Evolutionary conservation across 2,888 invertebrate genomes (phyloP), one percentile per base, ranked within the genome.

Genomic region (Herminia tarsipennalis): DNA sequence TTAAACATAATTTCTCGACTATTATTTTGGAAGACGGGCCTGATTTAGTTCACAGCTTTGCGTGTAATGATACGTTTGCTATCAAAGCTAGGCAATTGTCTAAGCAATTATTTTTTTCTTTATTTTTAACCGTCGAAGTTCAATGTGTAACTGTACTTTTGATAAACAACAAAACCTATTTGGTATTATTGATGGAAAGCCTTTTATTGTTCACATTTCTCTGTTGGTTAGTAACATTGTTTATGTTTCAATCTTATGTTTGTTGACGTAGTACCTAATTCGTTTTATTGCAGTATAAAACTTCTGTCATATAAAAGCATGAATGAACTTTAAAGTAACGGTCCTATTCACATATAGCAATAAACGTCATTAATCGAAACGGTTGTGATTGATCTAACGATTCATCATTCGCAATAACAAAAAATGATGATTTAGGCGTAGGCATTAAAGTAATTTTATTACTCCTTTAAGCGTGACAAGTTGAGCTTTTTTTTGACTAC

Each of bases 1-100:
- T 61, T 68, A 55, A 56, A 58, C 58, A 63, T 73, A 76, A 79
- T 79, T 73, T 76, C 75, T 73, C 69, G 66, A 66, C 76, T 74
- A 83, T 83, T 81, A 81, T 57, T 49, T 54, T 46, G 34, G 44
- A 55, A 48, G 34, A 43, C 34, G 16, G 39, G 47, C 51, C 57
- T 57, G 60, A 63, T 56, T 48, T 47, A 32, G 30, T 35, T 54
- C 53, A 43, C 33, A 49, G 47, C 50, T 47, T 20, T 58, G 40
- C 35, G 30, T 34, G 54, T 59, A 59, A 63, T 71, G 62, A 72
- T 60, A 64, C 56, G 50, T 28, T 35, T 38, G 41, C 54, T 28
- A 34, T 49, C 43, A 18, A 38, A 35, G 47, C 32, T 33, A 24
- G 40, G 59, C 56, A 69, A 73, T 69, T 69, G 67, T 66, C 56